Base-by-base conservation (phyloP, 2,888 invertebrate species). In the Hydraecia micacea region DNA sequence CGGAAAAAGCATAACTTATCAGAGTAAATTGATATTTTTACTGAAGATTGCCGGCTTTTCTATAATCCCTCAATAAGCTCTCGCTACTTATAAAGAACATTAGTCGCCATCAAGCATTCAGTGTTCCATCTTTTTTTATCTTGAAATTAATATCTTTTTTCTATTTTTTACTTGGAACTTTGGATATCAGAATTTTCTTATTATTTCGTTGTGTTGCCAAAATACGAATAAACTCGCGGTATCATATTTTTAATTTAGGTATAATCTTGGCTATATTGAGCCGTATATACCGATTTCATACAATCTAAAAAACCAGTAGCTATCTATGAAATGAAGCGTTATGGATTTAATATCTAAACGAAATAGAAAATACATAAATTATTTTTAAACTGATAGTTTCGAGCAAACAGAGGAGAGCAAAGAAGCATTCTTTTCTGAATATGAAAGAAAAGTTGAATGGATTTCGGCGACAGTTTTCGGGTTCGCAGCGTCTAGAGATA, bases 381-480 rank as follows among this genome's bases (percentile, higher is more conserved):
- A 18, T 77, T 65, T 80, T 72, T 42, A 42, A 63, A 71, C 39
- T 39, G 42, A 58, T 75, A 79, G 73, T 75, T 55, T 71, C 21
- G 42, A 68, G 87, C 88, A 89, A 91, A 86, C 86, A 88, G 79
- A 74, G 46, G 86, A 85, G 85, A 91, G 87, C 89, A 83, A n/a
- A 90, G 87, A 84, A 87, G 90, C 87, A 90, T 93, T 93, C 69
- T 90, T 91, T 91, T 92, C 91, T 90, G 93, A 95, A 94, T 94
- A 95, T 95, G 93, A 92, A 93, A 92, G 90, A 90, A 92, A 94
- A 95, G 92, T 95, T 94, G 93, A 94, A 95, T 94, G 93, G 93
- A 90, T 92, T 93, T 92, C 90, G 89, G 93, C 90, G 94, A 94
- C 96, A 95, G 95, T 95, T 95, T 95, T 95, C 92, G 91, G 92